phyloP scores from a whole-genome alignment of 2,113 vertebrate genomes.

The Holacanthus passer region DNA sequence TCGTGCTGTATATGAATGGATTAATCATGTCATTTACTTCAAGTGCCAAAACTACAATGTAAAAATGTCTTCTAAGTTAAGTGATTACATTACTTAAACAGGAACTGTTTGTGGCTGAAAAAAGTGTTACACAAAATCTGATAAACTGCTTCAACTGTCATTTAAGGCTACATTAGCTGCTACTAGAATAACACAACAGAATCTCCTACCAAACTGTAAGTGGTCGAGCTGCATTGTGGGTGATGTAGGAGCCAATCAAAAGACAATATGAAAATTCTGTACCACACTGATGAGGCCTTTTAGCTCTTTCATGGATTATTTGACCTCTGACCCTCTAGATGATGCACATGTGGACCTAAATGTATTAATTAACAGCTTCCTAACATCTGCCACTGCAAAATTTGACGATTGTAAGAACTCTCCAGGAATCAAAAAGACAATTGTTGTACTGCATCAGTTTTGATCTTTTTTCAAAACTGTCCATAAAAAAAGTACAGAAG shows the following conservation, averaged over 20 bases:
- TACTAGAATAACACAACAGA: neutral
- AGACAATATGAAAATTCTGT: too few relatives aligned
- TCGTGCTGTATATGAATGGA: neutral
- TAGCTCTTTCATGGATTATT: too few relatives aligned
- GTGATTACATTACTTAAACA: neutral
- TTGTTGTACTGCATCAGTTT: neutral
- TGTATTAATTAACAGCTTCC: too few relatives aligned
- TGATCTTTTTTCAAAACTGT: too few relatives aligned
- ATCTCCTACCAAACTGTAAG: too few relatives aligned
- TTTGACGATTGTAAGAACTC: too few relatives aligned
- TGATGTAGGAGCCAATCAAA: neutral
- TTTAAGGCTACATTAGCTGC: neutral
- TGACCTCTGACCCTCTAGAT: too few relatives aligned
- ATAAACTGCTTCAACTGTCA: neutral
- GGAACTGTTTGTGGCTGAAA: neutral
- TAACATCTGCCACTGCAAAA: too few relatives aligned
- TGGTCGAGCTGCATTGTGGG: neutral
- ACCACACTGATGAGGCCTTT: too few relatives aligned
- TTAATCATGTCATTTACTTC: neutral
- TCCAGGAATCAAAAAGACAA: too few relatives aligned
- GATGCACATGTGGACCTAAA: too few relatives aligned
- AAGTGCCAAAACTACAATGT: neutral
- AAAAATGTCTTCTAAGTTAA: neutral
- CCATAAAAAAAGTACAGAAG: neutral
- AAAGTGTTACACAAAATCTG: neutral